These are phyloP conservation scores for Ichneumoninae sp. DNA, from an alignment of 2,888 invertebrate species.

Conservation along the genomic window DNA sequence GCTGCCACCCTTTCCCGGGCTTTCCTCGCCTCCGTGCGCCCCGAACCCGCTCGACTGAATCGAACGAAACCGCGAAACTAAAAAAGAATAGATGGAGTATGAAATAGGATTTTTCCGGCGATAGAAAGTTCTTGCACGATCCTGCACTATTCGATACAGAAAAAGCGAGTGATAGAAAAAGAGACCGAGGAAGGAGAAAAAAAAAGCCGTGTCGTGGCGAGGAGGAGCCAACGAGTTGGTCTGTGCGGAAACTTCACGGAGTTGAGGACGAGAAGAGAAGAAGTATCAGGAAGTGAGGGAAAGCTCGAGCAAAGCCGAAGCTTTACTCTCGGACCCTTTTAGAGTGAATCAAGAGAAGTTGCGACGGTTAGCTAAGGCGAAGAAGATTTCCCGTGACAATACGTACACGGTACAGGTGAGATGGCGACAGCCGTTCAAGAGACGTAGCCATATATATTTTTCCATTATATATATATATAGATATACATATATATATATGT, in stretches of 20 bases:
- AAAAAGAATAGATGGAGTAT: conserved; percentile 59
- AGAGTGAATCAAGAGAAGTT: conserved; percentile 60
- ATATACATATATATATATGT: not conserved
- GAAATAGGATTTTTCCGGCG: conserved; percentile 66
- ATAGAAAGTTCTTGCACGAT: conserved; percentile 66
- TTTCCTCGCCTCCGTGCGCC: conserved; percentile 23
- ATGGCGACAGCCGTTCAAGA: conserved; percentile 15
- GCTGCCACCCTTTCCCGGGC: conserved; percentile 17
- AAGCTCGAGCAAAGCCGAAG: conserved; percentile 30
- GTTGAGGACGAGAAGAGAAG: conserved; percentile 31
- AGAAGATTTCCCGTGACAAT: conserved; percentile 64
- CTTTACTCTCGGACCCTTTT: conserved; percentile 57
- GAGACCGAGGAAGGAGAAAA: conserved; percentile 31
- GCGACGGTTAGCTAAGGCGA: conserved; percentile 39
- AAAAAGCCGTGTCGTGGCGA: conserved; percentile 2
- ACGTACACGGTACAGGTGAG: conserved; percentile 27
- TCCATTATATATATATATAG: not conserved
- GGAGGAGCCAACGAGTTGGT: conserved; percentile 29
- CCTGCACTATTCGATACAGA: conserved; percentile 52
- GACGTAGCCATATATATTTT: conserved; percentile 1
- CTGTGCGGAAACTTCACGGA: conserved; percentile 14
- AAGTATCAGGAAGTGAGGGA: conserved; percentile 15
- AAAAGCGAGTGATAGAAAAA: conserved; percentile 50
- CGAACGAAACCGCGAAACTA: conserved; percentile 57
- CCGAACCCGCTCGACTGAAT: conserved; percentile 47